phyloP scores from a whole-genome alignment of 2,888 invertebrate genomes.

The Dilophus febrilis region DNA sequence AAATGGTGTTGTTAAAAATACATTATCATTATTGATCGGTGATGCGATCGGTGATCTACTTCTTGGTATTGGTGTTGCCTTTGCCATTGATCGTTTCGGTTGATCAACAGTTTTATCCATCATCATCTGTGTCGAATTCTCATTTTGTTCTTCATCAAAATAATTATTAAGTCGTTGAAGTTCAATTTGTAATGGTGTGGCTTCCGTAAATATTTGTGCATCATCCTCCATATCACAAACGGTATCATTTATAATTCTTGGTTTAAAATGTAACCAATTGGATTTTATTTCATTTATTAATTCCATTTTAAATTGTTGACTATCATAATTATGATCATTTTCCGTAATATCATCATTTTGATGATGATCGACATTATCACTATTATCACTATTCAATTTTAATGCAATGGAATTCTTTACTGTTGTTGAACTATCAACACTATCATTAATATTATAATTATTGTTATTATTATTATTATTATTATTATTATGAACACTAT shows the following conservation, averaged over 20 bases:
- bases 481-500: constrained; percentile 20
- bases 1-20: constrained; percentile 8
- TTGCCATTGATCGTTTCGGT: constrained; percentile 2
- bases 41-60: constrained; percentile 4
- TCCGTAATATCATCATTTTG: constrained; percentile 10
- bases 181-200: constrained; percentile 25
- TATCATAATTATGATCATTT: constrained; percentile 9
- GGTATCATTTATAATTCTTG: constrained; percentile 21
- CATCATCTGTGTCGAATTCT: too few relatives aligned
- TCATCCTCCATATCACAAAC: constrained; percentile 1
- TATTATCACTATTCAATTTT: constrained; percentile 1
- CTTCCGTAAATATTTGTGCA: constrained; percentile 13
- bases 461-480: constrained; percentile 27
- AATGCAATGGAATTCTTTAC: too few relatives aligned
- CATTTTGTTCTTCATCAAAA: too few relatives aligned
- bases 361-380: constrained; percentile 3
- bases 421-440: not conserved
- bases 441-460: constrained; percentile 9
- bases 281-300: constrained; percentile 24
- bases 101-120: constrained; percentile 7
- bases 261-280: constrained; percentile 30
- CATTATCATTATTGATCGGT: constrained; percentile 4
- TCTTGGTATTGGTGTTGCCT: not conserved
- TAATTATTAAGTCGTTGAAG: constrained; percentile 18
- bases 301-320: constrained; percentile 18